phyloP scores from a whole-genome alignment of 2,113 vertebrate genomes.

The Toxostoma redivivum region DNA sequence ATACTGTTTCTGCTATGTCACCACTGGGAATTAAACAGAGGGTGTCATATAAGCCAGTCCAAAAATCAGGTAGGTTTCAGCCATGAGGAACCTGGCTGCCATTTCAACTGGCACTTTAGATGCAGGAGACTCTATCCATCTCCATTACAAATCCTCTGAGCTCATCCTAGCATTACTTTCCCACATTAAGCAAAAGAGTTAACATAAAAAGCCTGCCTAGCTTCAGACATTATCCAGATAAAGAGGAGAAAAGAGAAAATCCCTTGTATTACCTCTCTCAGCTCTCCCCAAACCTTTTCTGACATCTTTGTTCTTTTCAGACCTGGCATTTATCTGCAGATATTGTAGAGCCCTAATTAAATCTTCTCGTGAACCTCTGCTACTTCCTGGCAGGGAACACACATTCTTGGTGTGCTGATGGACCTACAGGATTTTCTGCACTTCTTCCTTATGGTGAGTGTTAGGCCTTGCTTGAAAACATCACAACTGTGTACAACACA shows the following conservation, averaged over 20 bases:
- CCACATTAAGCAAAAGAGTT: slow-evolving; percentile 58
- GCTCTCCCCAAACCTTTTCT: background rate
- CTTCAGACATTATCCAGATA: slow-evolving; percentile 43
- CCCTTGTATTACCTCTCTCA: background rate
- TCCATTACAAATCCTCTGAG: slow-evolving; percentile 54
- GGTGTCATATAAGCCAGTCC: background rate
- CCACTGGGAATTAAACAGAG: background rate
- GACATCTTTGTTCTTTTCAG: background rate
- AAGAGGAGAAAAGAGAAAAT: slow-evolving; percentile 44
- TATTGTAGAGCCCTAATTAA: slow-evolving; percentile 33
- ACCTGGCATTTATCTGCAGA: slow-evolving; percentile 37
- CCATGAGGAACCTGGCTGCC: background rate
- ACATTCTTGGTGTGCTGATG: slow-evolving; percentile 12
- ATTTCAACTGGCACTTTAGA: background rate
- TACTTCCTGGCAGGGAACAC: slow-evolving; percentile 30
- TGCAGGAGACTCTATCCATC: slow-evolving; percentile 18
- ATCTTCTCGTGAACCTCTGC: slow-evolving; percentile 26
- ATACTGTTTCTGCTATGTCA: background rate
- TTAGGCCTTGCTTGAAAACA: slow-evolving; percentile 37
- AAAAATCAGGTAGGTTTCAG: background rate
- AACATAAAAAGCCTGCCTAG: slow-evolving; percentile 26
- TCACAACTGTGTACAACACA: slow-evolving; percentile 22
- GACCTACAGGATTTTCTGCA: slow-evolving; percentile 8
- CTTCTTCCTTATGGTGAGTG: slow-evolving; percentile 34
- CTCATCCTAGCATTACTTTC: slow-evolving; percentile 51